phyloP scores from a whole-genome alignment of 2,113 vertebrate species.

The Daphoenositta chrysoptera region DNA sequence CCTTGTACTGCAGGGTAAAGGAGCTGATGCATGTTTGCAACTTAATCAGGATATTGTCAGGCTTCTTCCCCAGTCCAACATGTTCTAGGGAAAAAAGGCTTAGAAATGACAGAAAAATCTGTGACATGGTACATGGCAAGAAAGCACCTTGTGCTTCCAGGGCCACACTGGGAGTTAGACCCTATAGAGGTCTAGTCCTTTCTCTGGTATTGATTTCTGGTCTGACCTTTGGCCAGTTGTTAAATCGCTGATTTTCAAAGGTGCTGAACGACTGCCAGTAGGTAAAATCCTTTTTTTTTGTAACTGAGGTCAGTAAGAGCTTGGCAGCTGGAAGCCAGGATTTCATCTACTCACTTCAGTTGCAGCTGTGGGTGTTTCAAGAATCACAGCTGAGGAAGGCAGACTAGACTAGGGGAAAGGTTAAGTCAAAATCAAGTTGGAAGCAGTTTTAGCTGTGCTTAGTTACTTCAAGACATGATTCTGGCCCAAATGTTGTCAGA shows the following conservation, averaged over 20 bases:
- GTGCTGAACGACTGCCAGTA: not conserved
- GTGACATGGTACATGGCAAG: not conserved
- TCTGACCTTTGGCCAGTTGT: conserved; percentile 7
- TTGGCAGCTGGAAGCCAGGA: conserved; percentile 6
- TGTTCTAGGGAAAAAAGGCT: not conserved
- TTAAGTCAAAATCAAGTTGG: not conserved
- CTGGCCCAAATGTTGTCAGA: not conserved
- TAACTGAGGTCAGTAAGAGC: not conserved
- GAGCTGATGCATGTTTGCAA: not conserved
- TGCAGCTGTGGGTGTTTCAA: not conserved
- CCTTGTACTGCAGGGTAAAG: not conserved
- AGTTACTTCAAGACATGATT: not conserved
- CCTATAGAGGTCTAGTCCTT: not conserved
- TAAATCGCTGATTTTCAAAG: conserved; percentile 16
- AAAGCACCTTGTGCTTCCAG: not conserved
- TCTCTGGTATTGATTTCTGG: not conserved
- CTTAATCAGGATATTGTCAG: not conserved
- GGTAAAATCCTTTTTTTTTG: not conserved
- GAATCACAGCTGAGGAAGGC: not conserved
- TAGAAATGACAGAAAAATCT: not conserved
- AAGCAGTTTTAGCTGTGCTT: not conserved
- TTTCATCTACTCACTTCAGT: not conserved
- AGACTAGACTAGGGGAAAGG: not conserved
- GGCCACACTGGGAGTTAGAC: not conserved
- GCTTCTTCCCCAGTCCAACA: not conserved